Percentiles rank a stretch among this genome's conserved stretches.
phyloP scores from a whole-genome alignment of 2,888 invertebrate species.

The Andrena trimmerana region DNA sequence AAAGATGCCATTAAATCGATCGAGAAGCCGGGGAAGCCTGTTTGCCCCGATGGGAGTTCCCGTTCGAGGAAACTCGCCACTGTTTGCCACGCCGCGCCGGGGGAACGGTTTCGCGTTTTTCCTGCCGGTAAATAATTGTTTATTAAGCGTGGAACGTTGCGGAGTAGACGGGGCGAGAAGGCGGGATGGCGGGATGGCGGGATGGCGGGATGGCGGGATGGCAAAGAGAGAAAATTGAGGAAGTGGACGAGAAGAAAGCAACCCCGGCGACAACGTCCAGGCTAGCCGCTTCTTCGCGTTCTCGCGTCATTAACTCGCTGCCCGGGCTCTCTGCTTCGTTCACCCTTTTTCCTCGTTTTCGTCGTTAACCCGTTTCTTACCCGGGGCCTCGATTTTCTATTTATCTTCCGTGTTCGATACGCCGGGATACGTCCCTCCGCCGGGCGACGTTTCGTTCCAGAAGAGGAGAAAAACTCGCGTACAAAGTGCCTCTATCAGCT shows the following conservation, averaged over 20 bases:
- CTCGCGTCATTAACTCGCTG: slow-evolving; percentile 61
- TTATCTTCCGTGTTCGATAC: slow-evolving; percentile 62
- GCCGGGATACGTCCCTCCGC: slow-evolving; percentile 26
- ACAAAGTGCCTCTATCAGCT: slow-evolving; percentile 13
- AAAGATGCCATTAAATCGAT: too few species aligned
- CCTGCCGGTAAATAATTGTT: background rate
- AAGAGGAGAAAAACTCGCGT: slow-evolving; percentile 3
- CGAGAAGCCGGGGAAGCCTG: too few species aligned
- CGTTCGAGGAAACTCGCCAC: background rate
- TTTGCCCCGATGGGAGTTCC: background rate
- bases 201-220: slow-evolving; percentile 18
- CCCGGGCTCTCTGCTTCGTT: slow-evolving; percentile 11
- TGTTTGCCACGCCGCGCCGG: background rate
- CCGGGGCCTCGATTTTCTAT: slow-evolving; percentile 50
- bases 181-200: slow-evolving; percentile 33
- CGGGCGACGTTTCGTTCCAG: background rate
- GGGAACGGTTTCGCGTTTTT: background rate
- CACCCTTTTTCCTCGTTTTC: slow-evolving; percentile 57
- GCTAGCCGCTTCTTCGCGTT: slow-evolving; percentile 62
- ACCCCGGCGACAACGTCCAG: slow-evolving; percentile 39
- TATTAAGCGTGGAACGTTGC: background rate
- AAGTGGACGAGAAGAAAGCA: slow-evolving; percentile 28
- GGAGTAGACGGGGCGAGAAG: slow-evolving; percentile 1
- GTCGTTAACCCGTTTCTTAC: slow-evolving; percentile 66
- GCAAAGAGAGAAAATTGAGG: slow-evolving; percentile 30